Evolutionary conservation across 2,113 vertebrate genomes (phyloP).

Genomic region (Piaya cayana): DNA sequence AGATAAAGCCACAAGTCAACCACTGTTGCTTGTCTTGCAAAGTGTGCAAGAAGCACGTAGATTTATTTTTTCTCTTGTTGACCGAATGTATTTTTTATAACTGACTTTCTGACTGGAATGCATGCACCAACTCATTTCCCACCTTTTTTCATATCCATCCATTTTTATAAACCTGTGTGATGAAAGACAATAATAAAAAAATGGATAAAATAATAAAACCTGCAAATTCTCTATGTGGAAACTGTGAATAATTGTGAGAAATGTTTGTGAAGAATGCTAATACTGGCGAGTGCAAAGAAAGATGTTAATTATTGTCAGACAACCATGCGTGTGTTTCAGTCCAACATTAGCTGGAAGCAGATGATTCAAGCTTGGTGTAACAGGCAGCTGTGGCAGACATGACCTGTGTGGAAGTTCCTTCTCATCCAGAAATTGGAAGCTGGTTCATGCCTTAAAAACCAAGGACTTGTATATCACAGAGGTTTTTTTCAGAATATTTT

Average conservation of each 20-base stretch:
- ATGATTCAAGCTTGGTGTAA: not conserved
- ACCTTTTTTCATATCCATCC: not conserved
- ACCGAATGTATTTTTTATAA: not conserved
- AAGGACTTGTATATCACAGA: not conserved
- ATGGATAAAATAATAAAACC: not conserved
- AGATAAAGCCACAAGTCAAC: not conserved
- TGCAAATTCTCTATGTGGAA: not conserved
- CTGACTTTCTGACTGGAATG: not conserved
- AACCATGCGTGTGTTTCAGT: not conserved
- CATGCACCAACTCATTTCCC: not conserved
- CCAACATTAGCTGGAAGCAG: not conserved
- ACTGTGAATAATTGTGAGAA: not conserved
- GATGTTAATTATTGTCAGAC: not conserved
- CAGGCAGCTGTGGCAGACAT: not conserved
- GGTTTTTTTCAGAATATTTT: not conserved
- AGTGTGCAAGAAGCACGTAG: not conserved
- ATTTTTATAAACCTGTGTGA: not conserved
- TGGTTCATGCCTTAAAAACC: not conserved
- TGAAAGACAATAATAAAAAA: not conserved
- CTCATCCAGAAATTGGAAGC: not conserved
- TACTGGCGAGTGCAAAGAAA: not conserved
- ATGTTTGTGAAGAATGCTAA: not conserved
- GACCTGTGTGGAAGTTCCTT: not conserved
- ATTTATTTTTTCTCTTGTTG: not conserved
- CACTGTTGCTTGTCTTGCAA: not conserved